A percentile compares a stretch with the other conserved stretches of the same genome.
Evolutionary conservation across 1,140 invertebrate species (phyloP).

Genomic region (Asbolus verrucosus): DNA sequence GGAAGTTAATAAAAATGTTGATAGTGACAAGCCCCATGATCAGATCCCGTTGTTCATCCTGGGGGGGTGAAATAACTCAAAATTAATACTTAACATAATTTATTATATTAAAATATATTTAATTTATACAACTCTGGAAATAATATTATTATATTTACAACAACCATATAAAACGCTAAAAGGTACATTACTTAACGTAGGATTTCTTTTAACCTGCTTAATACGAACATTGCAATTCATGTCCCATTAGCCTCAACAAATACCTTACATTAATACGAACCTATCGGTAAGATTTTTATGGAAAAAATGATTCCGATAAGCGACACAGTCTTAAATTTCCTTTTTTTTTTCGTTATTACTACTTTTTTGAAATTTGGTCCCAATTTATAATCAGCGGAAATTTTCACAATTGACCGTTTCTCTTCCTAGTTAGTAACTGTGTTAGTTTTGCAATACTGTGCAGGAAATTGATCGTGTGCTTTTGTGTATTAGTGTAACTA

Average conservation of each 20-base stretch:
- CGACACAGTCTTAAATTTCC: slow-evolving; percentile 48
- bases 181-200: slow-evolving; percentile 48
- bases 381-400: slow-evolving; percentile 54
- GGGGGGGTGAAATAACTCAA: too few species aligned
- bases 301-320: slow-evolving; percentile 39
- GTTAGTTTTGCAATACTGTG: slow-evolving; percentile 29
- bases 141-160: slow-evolving; percentile 56
- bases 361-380: slow-evolving; percentile 17
- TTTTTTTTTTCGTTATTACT: slow-evolving; percentile 37
- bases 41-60: too few species aligned
- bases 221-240: slow-evolving; percentile 54
- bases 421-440: slow-evolving; percentile 14
- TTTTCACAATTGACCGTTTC: background rate
- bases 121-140: slow-evolving; percentile 58
- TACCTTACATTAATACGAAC: slow-evolving; percentile 36
- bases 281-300: slow-evolving; percentile 10
- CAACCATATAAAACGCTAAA: slow-evolving; percentile 52
- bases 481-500: slow-evolving; percentile 30
- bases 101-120: slow-evolving; percentile 58
- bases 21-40: too few species aligned
- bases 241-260: slow-evolving; percentile 57
- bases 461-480: slow-evolving; percentile 15
- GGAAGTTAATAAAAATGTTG: too few species aligned
- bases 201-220: slow-evolving; percentile 35
- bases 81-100: slow-evolving; percentile 46